Evolutionary conservation across 2,797 vertebrate species (phyloP).

Genomic region (Geotrypetes seraphini): DNA sequence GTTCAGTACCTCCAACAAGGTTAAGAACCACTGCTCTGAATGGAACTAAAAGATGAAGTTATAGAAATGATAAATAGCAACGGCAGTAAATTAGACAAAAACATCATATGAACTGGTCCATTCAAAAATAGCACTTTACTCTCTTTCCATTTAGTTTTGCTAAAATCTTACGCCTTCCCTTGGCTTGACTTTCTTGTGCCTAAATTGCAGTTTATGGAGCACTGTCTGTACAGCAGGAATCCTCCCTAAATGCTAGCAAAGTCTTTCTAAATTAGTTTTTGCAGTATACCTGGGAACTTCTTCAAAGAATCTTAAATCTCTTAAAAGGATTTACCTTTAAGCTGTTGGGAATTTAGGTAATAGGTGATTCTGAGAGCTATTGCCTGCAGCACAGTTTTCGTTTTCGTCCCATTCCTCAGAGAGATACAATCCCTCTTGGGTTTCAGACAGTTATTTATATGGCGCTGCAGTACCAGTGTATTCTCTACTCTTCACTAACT

Average conservation of each 20-base stretch:
- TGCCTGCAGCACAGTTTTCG: slow-evolving; percentile 21
- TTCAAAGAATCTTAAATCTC: slow-evolving; percentile 26
- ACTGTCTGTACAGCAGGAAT: slow-evolving; percentile 10
- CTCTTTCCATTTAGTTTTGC: too few relatives aligned
- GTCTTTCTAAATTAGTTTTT: slow-evolving; percentile 32
- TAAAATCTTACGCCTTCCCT: too few relatives aligned
- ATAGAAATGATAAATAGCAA: too few relatives aligned
- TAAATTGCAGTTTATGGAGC: slow-evolving; percentile 1
- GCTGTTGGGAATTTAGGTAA: slow-evolving; percentile 32
- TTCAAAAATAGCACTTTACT: too few relatives aligned
- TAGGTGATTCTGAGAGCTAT: slow-evolving; percentile 37
- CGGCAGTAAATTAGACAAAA: too few relatives aligned
- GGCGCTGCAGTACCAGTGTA: too few relatives aligned
- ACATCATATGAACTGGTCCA: too few relatives aligned
- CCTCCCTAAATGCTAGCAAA: slow-evolving; percentile 3
- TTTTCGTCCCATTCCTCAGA: slow-evolving; percentile 16
- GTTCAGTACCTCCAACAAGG: too few relatives aligned
- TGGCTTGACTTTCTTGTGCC: slow-evolving; percentile 5
- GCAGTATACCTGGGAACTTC: slow-evolving; percentile 3
- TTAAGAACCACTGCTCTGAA: too few relatives aligned
- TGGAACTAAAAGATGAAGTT: too few relatives aligned
- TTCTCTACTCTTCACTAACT: too few relatives aligned
- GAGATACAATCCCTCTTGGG: slow-evolving; percentile 21
- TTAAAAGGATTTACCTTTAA: slow-evolving; percentile 45
- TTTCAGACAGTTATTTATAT: slow-evolving; percentile 23